Conservation (phyloP, 23 tunicate species). For the Ciona savignyi region DNA sequence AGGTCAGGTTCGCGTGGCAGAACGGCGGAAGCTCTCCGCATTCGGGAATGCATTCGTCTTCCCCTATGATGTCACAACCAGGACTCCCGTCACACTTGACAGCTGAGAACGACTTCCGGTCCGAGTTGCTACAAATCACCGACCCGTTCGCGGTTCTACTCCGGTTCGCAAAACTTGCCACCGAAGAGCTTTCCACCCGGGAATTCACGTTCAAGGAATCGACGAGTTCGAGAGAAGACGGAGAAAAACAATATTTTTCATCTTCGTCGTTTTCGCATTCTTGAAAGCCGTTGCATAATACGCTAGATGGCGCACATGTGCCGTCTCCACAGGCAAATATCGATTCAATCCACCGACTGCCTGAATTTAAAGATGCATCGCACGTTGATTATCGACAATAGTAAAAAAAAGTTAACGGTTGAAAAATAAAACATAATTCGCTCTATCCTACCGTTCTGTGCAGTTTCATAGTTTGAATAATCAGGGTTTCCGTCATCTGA, state of each 20-base stretch:
- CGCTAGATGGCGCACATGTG: slow-evolving; percentile 10
- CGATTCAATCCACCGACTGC: not conserved
- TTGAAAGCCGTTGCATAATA: slow-evolving; percentile 23
- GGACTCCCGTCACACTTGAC: slow-evolving; percentile 49
- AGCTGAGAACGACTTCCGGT: slow-evolving; percentile 5
- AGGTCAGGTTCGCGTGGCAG: slow-evolving; percentile 25
- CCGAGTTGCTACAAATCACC: not conserved
- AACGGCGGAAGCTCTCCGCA: slow-evolving; percentile 26
- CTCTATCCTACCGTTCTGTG: no score
- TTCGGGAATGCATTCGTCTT: slow-evolving; percentile 43
- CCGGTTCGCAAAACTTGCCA: not conserved
- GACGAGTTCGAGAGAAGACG: not conserved
- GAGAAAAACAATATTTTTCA: slow-evolving; percentile 35
- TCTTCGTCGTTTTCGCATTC: slow-evolving; percentile 55
- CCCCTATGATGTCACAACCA: slow-evolving; percentile 15
- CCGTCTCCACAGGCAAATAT: slow-evolving; percentile 56
- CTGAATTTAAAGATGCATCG: no score
- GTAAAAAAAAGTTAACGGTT: no score
- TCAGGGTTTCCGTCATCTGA: no score
- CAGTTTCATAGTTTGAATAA: no score
- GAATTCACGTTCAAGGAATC: not conserved
- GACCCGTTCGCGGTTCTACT: slow-evolving; percentile 1
- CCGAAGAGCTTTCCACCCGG: not conserved
- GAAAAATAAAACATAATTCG: no score
- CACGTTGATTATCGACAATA: no score